Percentiles rank a stretch among this genome's conserved stretches.
These are phyloP conservation scores for Gorsachius goisagi DNA, from an alignment of 2,113 vertebrate species.

Conservation along the genomic window DNA sequence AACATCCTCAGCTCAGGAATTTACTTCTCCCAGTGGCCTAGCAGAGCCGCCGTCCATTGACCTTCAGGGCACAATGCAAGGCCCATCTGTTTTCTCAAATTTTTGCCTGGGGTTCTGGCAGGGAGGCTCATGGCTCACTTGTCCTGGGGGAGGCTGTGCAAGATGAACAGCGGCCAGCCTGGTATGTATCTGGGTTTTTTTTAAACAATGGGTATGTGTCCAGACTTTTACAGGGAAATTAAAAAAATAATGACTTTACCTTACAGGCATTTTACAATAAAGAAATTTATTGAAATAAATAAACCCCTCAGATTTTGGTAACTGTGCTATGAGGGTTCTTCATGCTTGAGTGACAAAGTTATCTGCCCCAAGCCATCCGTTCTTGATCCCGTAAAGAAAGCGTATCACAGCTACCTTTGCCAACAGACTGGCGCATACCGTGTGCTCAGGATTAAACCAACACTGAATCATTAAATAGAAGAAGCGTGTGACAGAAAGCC, in stretches of 20 bases:
- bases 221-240: not conserved
- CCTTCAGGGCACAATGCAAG: not conserved
- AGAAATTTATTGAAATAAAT: not conserved
- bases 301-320: not conserved
- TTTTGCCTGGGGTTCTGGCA: not conserved
- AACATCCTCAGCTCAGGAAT: slow-evolving; percentile 28
- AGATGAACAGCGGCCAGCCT: not conserved
- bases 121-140: not conserved
- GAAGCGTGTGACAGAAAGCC: not conserved
- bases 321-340: not conserved
- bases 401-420: not conserved
- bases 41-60: not conserved
- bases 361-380: not conserved
- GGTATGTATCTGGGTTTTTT: not conserved
- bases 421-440: not conserved
- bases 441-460: not conserved
- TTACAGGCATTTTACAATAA: not conserved
- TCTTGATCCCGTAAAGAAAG: not conserved
- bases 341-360: not conserved
- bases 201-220: not conserved
- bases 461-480: not conserved
- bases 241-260: not conserved
- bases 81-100: not conserved
- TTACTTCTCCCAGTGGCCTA: slow-evolving; percentile 23
- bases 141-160: not conserved